These are phyloP conservation scores for Eupithecia dodoneata DNA, from an alignment of 2,888 invertebrate species.

Conservation along the genomic window DNA sequence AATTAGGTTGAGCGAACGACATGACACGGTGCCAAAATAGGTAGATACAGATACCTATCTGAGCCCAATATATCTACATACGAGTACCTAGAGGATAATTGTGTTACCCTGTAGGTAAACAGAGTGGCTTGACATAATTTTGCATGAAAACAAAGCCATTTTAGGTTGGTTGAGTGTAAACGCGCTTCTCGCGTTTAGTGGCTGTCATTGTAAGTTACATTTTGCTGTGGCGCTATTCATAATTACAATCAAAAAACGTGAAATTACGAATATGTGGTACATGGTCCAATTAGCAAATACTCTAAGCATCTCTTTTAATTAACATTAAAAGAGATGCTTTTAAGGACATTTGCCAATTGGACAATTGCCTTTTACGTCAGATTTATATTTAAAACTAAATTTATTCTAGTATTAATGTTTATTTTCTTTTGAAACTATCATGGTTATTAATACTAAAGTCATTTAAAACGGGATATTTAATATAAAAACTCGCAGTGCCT, in stretches of 20 bases:
- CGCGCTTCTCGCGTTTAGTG: not conserved
- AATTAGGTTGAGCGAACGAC: not conserved
- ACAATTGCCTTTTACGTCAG: no score
- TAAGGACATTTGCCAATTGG: no score
- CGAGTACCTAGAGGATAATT: not conserved
- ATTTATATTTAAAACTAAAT: no score
- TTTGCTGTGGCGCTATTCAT: not conserved
- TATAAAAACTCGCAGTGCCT: no score
- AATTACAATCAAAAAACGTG: not conserved
- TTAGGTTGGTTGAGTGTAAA: not conserved
- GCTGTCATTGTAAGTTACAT: not conserved
- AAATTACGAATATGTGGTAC: not conserved
- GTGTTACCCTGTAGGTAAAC: slow-evolving; percentile 19
- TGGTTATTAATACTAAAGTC: no score
- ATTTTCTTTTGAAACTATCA: no score
- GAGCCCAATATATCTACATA: not conserved
- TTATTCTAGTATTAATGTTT: no score
- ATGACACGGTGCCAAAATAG: not conserved
- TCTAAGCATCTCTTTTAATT: no score
- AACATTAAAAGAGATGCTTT: no score
- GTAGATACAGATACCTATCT: not conserved
- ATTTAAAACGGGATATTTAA: no score
- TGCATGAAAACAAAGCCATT: not conserved
- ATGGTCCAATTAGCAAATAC: not conserved
- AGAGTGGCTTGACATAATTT: slow-evolving; percentile 14